Evolutionary conservation across 53 echinoderm and acorn worm genomes (phyloP).

Genomic region (Antedon mediterranea): DNA sequence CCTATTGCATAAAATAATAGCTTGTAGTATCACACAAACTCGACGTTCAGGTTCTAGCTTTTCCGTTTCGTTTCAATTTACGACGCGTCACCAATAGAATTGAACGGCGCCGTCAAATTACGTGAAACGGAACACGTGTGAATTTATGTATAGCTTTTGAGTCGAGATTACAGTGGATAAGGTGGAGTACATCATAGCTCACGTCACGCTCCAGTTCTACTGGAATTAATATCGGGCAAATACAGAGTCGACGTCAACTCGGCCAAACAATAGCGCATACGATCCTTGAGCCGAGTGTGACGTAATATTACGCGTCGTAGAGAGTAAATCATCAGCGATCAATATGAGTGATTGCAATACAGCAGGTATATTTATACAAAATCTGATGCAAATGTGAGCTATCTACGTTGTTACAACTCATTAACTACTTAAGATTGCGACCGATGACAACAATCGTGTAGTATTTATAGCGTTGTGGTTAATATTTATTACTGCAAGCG

Average conservation of each 20-base stretch:
- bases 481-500: background rate
- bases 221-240: background rate
- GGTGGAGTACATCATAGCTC: background rate
- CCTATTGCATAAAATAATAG: too few relatives aligned
- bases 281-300: background rate
- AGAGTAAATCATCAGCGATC: background rate
- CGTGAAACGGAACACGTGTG: too few relatives aligned
- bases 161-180: background rate
- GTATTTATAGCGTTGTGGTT: background rate
- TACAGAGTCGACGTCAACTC: background rate
- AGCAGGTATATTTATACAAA: background rate
- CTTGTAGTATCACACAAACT: too few relatives aligned
- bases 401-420: background rate
- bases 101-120: too few relatives aligned
- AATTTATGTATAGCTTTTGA: too few relatives aligned
- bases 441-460: background rate
- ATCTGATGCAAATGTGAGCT: background rate
- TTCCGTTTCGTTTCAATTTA: too few relatives aligned
- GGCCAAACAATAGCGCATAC: background rate
- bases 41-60: too few relatives aligned
- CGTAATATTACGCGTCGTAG: background rate
- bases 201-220: background rate
- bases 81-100: too few relatives aligned
- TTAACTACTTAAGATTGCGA: background rate
- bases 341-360: background rate